Evolutionary conservation across 2,113 vertebrate genomes (phyloP), one percentile per base, ranked within the genome.

Genomic region (Pteruthius melanotis): DNA sequence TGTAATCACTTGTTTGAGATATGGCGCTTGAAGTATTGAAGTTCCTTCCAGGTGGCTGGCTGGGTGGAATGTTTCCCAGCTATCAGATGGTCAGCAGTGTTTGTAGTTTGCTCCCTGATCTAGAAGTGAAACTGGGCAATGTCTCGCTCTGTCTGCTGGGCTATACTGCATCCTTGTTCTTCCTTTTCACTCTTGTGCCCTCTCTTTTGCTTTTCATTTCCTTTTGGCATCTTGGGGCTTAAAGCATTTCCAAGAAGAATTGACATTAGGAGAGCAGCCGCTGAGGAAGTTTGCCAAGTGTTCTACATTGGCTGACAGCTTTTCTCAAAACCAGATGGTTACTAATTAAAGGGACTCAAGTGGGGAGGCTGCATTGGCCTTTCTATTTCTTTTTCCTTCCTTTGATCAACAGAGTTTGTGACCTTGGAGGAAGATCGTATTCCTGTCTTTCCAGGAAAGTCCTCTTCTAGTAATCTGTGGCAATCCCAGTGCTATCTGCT

Each of bases 281-380:
- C 69, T 63, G 40, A 87, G 80, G 80, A 90, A 40, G 53, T 49
- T 72, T 94, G 89, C 94, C 91, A 97, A 95, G 57, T 68, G 53
- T 56, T 95, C 77, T 42, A 66, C 39, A 13, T 23, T 47, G 83
- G 69, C 52, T 96, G 93, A 95, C 89, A 94, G 89, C 63, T 89
- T 89, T 83, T 76, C 83, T 84, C 40, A 78, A 87, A 96, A 84
- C 56, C 94, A 95, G 94, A 94, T 94, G 89, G 95, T 95, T 89
- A 83, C 81, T 94, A 94, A 95, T 96, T 92, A 91, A 87, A 96
- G 69, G 60, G 83, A 96, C 72, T 94, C 69, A 84, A 94, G 87
- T 71, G 83, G 68, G 87, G 79, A 93, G 83, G 52, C 70, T 87
- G 57, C 49, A 12, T 27, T 91, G 94, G 77, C 77, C 77, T 89